phyloP scores from a whole-genome alignment of 2,797 vertebrate species.

The Crocodylus rhombifer region DNA sequence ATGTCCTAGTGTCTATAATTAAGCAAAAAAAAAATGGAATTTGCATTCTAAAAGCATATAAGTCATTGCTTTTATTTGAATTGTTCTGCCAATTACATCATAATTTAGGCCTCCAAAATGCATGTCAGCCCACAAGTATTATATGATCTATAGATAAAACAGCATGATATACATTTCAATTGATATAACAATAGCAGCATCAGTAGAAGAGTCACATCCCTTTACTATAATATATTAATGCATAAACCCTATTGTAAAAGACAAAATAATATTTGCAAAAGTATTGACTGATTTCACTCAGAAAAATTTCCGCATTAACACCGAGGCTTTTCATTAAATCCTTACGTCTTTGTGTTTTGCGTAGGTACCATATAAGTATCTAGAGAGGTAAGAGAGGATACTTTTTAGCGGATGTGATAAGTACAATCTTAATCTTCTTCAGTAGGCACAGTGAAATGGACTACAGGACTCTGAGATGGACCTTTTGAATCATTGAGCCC shows the following conservation, averaged over 20 bases:
- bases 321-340: not conserved
- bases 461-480: slow-evolving; percentile 12
- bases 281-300: not conserved
- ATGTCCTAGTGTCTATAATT: not conserved
- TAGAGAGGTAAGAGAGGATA: not conserved
- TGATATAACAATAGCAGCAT: slow-evolving; percentile 48
- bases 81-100: slow-evolving; percentile 62
- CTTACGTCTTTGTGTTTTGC: not conserved
- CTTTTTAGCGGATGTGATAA: rapidly evolving
- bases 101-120: slow-evolving; percentile 71
- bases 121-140: slow-evolving; percentile 68
- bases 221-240: not conserved
- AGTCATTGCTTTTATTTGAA: slow-evolving; percentile 51
- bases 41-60: slow-evolving; percentile 57
- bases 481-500: not conserved
- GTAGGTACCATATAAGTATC: not conserved
- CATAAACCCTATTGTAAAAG: not conserved
- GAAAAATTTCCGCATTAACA: not conserved
- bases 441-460: slow-evolving; percentile 31
- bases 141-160: slow-evolving; percentile 71
- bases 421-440: slow-evolving; percentile 16
- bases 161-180: slow-evolving; percentile 55
- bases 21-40: slow-evolving; percentile 27
- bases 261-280: not conserved
- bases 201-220: slow-evolving; percentile 26